Percentiles rank a stretch among this genome's conserved stretches.
Conservation (phyloP, 2,888 invertebrate species). For the Calephelis perditalis region DNA sequence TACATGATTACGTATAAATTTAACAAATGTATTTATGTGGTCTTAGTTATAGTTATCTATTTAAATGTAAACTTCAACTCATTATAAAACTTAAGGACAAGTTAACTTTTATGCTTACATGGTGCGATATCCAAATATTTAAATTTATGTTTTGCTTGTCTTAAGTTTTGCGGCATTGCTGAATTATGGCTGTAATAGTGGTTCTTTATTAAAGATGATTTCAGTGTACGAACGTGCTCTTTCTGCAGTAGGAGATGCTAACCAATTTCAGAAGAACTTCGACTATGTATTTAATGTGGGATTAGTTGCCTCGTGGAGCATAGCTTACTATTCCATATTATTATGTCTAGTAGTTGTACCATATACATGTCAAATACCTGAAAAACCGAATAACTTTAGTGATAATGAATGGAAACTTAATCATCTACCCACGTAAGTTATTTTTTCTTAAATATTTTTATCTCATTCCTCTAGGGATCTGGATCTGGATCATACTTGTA, state of each 20-base stretch:
- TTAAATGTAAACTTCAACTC: no score
- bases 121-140: neutral
- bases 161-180: neutral
- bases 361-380: slow-evolving; percentile 59
- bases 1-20: no score
- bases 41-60: no score
- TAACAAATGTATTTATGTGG: no score
- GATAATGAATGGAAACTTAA: slow-evolving; percentile 48
- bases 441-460: slow-evolving; percentile 14
- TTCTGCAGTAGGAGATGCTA: slow-evolving; percentile 51
- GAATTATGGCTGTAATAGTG: neutral
- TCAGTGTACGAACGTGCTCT: slow-evolving; percentile 47
- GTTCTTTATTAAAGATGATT: slow-evolving; percentile 36
- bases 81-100: no score
- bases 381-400: slow-evolving; percentile 44
- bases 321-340: slow-evolving; percentile 59
- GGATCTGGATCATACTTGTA: no score
- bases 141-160: neutral
- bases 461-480: no score
- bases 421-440: slow-evolving; percentile 47
- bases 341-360: slow-evolving; percentile 59
- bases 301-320: slow-evolving; percentile 49
- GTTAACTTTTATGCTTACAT: neutral
- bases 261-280: slow-evolving; percentile 60
- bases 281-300: slow-evolving; percentile 58